phyloP scores from a whole-genome alignment of 2,888 invertebrate species.

The Xylota segnis region DNA sequence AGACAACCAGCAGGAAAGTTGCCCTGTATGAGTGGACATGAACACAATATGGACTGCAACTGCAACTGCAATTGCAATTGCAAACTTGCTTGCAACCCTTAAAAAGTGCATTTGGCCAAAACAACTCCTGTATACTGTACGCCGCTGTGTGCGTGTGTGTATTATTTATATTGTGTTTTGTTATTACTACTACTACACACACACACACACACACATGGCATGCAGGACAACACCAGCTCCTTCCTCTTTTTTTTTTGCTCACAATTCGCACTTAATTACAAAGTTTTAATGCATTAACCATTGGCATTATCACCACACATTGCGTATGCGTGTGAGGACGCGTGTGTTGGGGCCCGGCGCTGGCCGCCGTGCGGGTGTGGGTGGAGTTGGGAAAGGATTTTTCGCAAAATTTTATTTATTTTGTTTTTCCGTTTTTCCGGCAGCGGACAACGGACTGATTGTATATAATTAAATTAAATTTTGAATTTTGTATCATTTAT shows the following conservation, averaged over 20 bases:
- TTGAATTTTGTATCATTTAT: slow-evolving; percentile 55
- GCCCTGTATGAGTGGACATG: slow-evolving; percentile 18
- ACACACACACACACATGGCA: no score
- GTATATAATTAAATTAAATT: slow-evolving; percentile 61
- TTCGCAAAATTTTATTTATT: slow-evolving; percentile 22
- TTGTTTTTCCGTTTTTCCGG: slow-evolving; percentile 42
- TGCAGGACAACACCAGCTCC: no score
- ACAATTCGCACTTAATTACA: slow-evolving; percentile 50
- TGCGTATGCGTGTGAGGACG: neutral
- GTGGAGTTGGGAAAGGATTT: neutral
- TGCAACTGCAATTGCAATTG: slow-evolving; percentile 38
- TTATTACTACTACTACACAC: slow-evolving; percentile 9
- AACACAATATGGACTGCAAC: neutral
- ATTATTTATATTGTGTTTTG: slow-evolving; percentile 45
- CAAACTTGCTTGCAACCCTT: slow-evolving; percentile 40
- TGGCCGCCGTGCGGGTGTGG: no score
- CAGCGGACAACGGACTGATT: neutral
- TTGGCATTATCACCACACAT: slow-evolving; percentile 7
- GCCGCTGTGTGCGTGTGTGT: neutral
- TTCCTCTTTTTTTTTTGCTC: slow-evolving; percentile 23
- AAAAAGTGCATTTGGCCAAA: slow-evolving; percentile 10
- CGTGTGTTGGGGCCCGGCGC: no score
- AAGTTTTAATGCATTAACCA: slow-evolving; percentile 47
- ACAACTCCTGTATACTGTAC: neutral
- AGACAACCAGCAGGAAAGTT: neutral